These are phyloP conservation scores for Valencia hispanica DNA, from an alignment of 2,797 vertebrate species.

Conservation along the genomic window DNA sequence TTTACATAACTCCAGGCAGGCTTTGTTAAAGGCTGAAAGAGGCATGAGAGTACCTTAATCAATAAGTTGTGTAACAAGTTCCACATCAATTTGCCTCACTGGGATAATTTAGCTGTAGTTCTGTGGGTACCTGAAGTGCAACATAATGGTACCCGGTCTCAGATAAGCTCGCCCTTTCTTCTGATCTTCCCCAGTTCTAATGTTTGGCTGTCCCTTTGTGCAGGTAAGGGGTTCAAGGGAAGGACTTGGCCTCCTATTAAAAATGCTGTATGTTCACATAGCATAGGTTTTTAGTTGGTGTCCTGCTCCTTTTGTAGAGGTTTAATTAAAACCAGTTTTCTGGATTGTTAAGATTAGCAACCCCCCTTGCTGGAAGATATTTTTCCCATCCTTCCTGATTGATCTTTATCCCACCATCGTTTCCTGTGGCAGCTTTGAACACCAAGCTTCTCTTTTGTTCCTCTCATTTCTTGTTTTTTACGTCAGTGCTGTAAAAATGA, in stretches of 20 bases:
- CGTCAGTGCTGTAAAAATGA: slow-evolving; percentile 29
- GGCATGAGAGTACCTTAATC: too few species aligned
- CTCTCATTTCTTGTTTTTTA: slow-evolving; percentile 35
- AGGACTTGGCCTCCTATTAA: slow-evolving; percentile 75
- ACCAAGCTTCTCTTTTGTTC: slow-evolving; percentile 21
- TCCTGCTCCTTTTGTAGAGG: slow-evolving; percentile 58
- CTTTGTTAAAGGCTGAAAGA: too few species aligned
- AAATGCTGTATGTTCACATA: slow-evolving; percentile 72
- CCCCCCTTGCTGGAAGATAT: slow-evolving; percentile 70
- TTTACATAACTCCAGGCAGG: not conserved
- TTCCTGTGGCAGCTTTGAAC: slow-evolving; percentile 47
- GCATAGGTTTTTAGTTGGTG: slow-evolving; percentile 73
- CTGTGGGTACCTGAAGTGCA: not conserved
- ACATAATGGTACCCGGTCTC: not conserved
- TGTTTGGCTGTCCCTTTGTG: slow-evolving; percentile 10
- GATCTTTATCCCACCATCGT: slow-evolving; percentile 56
- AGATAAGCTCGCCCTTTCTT: slow-evolving; percentile 5
- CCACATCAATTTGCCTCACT: slow-evolving; percentile 11
- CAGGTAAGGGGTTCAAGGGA: slow-evolving; percentile 27
- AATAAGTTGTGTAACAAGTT: too few species aligned
- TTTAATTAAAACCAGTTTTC: slow-evolving; percentile 76
- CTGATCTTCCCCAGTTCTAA: slow-evolving; percentile 23
- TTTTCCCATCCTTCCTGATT: slow-evolving; percentile 67
- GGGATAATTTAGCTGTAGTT: slow-evolving; percentile 1
- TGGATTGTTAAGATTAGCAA: slow-evolving; percentile 80